A percentile compares a stretch with the other conserved stretches of the same genome.
These are phyloP conservation scores for Drosophila incognita DNA, from an alignment of 2,888 invertebrate species.

Conservation along the genomic window DNA sequence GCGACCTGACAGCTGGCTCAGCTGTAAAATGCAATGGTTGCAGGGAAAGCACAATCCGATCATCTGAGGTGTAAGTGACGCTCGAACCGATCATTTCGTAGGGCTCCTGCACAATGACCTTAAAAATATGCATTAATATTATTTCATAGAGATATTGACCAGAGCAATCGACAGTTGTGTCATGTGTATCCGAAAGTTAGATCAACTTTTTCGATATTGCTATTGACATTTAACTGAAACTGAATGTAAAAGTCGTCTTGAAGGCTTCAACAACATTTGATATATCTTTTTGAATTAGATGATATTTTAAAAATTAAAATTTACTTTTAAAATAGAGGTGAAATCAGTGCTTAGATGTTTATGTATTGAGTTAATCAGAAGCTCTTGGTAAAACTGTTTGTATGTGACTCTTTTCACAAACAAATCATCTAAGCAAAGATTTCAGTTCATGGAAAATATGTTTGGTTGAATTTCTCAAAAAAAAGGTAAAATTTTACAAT, in stretches of 20 bases:
- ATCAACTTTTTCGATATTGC: not conserved
- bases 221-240: not conserved
- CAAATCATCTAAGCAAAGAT: not conserved
- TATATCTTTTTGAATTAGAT: not conserved
- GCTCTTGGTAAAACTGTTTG: not conserved
- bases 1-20: slow-evolving; percentile 54
- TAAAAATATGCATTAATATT: no score
- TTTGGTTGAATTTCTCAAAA: not conserved
- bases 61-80: slow-evolving; percentile 57
- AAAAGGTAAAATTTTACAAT: not conserved
- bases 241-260: no score
- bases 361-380: not conserved
- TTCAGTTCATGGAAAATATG: not conserved
- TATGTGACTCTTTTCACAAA: not conserved
- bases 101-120: slow-evolving; percentile 72
- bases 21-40: slow-evolving; percentile 70
- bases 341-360: not conserved
- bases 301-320: not conserved
- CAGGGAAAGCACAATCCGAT: slow-evolving; percentile 62
- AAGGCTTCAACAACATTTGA: not conserved
- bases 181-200: not conserved
- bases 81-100: slow-evolving; percentile 59
- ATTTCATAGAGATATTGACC: not conserved
- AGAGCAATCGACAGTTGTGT: not conserved
- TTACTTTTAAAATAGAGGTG: not conserved